Evolutionary conservation across 2,797 vertebrate species (phyloP).

Genomic region (Hoplostethus atlanticus): DNA sequence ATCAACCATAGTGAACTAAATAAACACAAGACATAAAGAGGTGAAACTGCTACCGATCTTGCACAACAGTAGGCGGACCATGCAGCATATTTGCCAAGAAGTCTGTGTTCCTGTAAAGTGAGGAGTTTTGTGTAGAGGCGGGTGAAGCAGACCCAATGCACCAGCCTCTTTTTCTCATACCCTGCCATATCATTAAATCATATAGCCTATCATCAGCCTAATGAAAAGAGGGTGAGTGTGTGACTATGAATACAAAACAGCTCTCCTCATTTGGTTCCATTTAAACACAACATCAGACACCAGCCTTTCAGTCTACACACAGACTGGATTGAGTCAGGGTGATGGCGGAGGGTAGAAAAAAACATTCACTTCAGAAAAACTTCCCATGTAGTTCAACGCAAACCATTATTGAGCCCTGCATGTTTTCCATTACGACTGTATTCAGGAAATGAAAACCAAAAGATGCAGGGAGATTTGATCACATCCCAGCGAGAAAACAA

Average conservation of each 20-base stretch:
- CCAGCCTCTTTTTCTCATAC: not conserved
- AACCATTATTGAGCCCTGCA: not conserved
- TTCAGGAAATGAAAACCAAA: constrained; percentile 35
- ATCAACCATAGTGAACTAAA: not conserved
- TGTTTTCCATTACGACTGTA: constrained; percentile 40
- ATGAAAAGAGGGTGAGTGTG: not conserved
- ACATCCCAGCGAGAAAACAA: constrained; percentile 50
- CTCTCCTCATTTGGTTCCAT: constrained; percentile 40
- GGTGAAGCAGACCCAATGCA: not conserved
- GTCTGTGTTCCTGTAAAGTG: not conserved
- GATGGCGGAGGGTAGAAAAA: not conserved
- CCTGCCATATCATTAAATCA: constrained; percentile 6
- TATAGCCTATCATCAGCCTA: not conserved
- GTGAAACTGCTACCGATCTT: not conserved
- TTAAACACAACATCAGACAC: constrained; percentile 32
- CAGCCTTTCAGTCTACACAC: not conserved
- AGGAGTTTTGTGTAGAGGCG: not conserved
- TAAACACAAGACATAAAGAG: not conserved
- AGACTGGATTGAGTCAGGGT: constrained; percentile 6
- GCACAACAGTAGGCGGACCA: not conserved
- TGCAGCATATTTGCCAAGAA: not conserved
- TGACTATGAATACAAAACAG: constrained; percentile 27
- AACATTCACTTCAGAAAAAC: not conserved
- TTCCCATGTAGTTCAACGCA: not conserved
- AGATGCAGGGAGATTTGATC: constrained; percentile 53